These are phyloP conservation scores for Silvanus unidentatus DNA, from an alignment of 2,888 invertebrate genomes.

Conservation along the genomic window DNA sequence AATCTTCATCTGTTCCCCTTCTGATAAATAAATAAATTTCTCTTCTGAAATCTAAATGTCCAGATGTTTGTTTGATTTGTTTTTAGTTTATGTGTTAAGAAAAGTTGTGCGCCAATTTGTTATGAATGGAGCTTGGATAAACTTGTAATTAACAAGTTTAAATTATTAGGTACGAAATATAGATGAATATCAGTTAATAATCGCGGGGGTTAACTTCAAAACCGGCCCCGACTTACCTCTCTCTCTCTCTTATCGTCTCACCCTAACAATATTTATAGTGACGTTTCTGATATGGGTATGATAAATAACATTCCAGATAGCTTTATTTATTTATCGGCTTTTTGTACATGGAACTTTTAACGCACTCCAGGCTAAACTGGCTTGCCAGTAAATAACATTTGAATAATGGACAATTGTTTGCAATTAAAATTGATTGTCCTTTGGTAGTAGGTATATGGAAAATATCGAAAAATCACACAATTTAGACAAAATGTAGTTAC, in stretches of 20 bases:
- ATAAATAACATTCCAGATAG: slow-evolving; percentile 56
- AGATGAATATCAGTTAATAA: slow-evolving; percentile 7
- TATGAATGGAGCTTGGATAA: background rate
- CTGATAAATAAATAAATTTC: too few species aligned
- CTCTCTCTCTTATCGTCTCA: slow-evolving; percentile 5
- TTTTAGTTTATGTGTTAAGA: too few species aligned
- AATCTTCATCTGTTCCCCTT: too few species aligned
- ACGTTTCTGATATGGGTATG: slow-evolving; percentile 33
- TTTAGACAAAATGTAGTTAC: too few species aligned
- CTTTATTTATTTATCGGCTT: slow-evolving; percentile 57
- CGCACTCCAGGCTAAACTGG: too few species aligned
- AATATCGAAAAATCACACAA: too few species aligned
- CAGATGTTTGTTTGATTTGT: too few species aligned
- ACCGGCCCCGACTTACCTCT: background rate
- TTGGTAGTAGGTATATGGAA: too few species aligned
- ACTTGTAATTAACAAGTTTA: slow-evolving; percentile 8
- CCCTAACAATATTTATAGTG: slow-evolving; percentile 4
- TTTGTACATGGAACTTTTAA: slow-evolving; percentile 32
- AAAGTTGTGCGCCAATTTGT: background rate
- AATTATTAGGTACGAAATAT: slow-evolving; percentile 5
- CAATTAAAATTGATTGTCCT: too few species aligned
- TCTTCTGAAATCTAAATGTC: too few species aligned
- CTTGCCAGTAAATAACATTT: too few species aligned
- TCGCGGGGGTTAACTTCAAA: slow-evolving; percentile 4
- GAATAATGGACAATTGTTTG: too few species aligned